Evolutionary conservation across 2,888 invertebrate species (phyloP).

Genomic region (Tenthredo amoena): DNA sequence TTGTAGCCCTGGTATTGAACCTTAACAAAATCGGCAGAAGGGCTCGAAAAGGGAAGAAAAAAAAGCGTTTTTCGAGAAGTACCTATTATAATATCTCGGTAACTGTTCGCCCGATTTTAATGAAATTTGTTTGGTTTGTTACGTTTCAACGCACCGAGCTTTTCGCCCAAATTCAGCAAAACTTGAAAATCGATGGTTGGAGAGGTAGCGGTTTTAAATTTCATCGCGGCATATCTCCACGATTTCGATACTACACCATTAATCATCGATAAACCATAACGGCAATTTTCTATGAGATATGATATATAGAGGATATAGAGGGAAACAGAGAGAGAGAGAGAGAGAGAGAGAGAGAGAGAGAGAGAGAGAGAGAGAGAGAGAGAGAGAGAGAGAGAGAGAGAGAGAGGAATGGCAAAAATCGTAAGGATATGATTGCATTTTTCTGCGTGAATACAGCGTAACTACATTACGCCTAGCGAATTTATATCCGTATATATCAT

Average conservation of each 20-base stretch:
- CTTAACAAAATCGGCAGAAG: background rate
- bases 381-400: background rate
- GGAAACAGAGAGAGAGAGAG: background rate
- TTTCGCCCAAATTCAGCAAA: background rate
- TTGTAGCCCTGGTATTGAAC: background rate
- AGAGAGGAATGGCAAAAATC: background rate
- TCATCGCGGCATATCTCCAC: background rate
- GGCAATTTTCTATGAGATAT: background rate
- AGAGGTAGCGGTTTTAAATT: background rate
- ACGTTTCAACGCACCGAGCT: background rate
- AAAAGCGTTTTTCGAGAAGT: background rate
- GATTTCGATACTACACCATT: background rate
- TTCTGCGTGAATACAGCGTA: background rate
- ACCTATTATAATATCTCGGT: background rate
- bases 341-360: background rate
- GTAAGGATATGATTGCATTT: background rate
- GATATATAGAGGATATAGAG: no score
- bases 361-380: no score
- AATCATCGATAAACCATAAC: background rate
- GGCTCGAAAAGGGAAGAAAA: background rate
- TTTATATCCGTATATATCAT: slow-evolving; percentile 1
- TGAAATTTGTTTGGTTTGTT: background rate
- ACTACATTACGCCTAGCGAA: background rate
- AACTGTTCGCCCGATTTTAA: background rate
- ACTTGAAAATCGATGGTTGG: background rate